These are phyloP conservation scores for Takifugu ocellatus DNA, from an alignment of 2,797 vertebrate species.

Conservation along the genomic window DNA sequence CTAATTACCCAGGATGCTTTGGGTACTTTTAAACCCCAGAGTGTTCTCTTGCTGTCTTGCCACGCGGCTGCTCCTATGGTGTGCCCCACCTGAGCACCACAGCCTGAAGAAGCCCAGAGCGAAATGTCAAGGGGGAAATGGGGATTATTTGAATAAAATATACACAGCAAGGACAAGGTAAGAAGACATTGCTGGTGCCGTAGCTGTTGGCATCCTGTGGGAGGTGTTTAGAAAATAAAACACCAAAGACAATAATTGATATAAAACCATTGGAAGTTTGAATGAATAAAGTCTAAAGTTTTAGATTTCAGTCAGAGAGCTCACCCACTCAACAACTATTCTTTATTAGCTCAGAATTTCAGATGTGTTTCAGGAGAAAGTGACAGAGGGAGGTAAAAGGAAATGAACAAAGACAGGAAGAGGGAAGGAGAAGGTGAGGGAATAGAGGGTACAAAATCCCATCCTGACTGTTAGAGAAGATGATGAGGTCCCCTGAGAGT, in stretches of 20 bases:
- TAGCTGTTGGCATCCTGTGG: too few species aligned
- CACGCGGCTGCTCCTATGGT: slow-evolving; percentile 46
- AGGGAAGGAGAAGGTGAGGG: slow-evolving; percentile 77
- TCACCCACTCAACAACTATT: neutral
- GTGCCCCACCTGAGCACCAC: slow-evolving; percentile 61
- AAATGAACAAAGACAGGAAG: slow-evolving; percentile 61
- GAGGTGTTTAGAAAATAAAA: too few species aligned
- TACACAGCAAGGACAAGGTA: slow-evolving; percentile 52
- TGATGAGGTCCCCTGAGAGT: slow-evolving; percentile 89
- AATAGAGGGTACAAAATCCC: slow-evolving; percentile 88
- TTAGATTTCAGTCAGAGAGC: slow-evolving; percentile 14
- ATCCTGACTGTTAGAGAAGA: slow-evolving; percentile 96
- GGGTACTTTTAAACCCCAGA: slow-evolving; percentile 90
- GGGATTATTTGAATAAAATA: slow-evolving; percentile 49
- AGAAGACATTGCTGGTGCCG: neutral
- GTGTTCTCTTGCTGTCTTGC: slow-evolving; percentile 74
- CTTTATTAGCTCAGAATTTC: slow-evolving; percentile 22
- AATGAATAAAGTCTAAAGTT: slow-evolving; percentile 16
- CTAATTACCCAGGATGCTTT: slow-evolving; percentile 99
- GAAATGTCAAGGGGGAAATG: slow-evolving; percentile 45
- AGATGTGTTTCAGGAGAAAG: slow-evolving; percentile 43
- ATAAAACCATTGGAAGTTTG: neutral
- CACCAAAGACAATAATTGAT: too few species aligned
- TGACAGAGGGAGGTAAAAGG: slow-evolving; percentile 70
- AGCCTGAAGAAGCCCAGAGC: slow-evolving; percentile 39